Evolutionary conservation across 2,113 vertebrate species (phyloP).

Genomic region (Dicerorhinus sumatrensis): DNA sequence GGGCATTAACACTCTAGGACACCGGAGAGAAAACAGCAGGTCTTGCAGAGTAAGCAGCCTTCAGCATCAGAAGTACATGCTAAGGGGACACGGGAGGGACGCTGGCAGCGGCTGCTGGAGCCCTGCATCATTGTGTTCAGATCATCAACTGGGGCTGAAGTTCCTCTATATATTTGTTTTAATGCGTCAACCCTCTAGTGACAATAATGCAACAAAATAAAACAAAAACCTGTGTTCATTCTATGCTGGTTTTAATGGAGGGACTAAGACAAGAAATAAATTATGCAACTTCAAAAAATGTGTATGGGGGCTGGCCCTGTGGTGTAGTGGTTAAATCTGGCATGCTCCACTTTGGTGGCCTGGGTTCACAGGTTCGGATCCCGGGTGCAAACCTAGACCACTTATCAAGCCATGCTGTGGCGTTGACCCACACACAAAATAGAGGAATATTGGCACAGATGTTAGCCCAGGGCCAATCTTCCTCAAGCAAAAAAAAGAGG

Average conservation of each 20-base stretch:
- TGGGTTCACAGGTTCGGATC: too few relatives aligned
- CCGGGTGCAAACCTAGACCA: too few relatives aligned
- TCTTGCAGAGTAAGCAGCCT: not conserved
- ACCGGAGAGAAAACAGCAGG: not conserved
- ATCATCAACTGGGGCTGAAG: not conserved
- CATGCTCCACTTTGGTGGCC: too few relatives aligned
- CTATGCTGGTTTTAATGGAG: not conserved
- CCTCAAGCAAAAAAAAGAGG: too few relatives aligned
- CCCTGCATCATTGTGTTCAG: not conserved
- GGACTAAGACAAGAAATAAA: constrained; percentile 46
- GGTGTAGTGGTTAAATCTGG: too few relatives aligned
- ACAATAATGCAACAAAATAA: not conserved
- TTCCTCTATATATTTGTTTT: not conserved
- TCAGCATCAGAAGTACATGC: not conserved
- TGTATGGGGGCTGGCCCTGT: too few relatives aligned
- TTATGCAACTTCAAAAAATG: not conserved
- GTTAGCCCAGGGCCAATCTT: too few relatives aligned
- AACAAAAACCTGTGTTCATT: not conserved
- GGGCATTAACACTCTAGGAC: not conserved
- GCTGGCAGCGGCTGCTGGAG: not conserved
- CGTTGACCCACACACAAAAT: too few relatives aligned
- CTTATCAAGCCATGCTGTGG: too few relatives aligned
- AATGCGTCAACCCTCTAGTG: not conserved
- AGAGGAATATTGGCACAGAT: too few relatives aligned
- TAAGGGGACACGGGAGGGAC: fast-evolving